Base-by-base conservation (phyloP, 2,797 vertebrate species). In the Gambelia wislizenii region DNA sequence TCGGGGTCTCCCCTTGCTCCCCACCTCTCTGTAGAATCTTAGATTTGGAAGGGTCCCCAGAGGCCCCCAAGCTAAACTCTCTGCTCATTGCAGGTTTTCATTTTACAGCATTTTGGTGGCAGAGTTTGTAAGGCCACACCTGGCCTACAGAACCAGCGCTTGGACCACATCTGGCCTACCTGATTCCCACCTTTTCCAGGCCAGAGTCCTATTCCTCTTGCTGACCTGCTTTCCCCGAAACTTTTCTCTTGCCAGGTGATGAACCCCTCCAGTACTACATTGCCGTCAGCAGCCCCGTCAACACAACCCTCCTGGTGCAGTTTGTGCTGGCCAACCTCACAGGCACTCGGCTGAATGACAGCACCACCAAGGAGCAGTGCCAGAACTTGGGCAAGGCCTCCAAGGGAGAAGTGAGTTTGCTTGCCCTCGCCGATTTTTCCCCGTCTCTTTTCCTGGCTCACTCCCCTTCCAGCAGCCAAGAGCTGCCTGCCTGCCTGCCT, bases 281-380 rank as follows among this genome's bases (percentile, higher is more conserved):
- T 0, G 98, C 98, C 0, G 98, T 98, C 75, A 72, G 88, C 22
- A 95, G 90, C 86, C 93, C 95, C 3, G 96, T 97, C 78, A 83
- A 93, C 67, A 97, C 97, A 0, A 97, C 97, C 18, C 87, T 95
- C 0, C 94, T 98, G 2, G 98, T 99, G 1, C 97, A 98, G 93
- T 95, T 96, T 3, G 96, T 98, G 76, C 94, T 99, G 95, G 98
- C 98, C 27, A 99, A 99, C 94, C 95, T 99, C 89, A 99, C 98
- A 0, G 98, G 98, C 33, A 96, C 80, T 3, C 92, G 91, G 20
- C 86, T 96, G 3, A 96, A 98, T 92, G 83, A 98, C 85, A 87
- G 54, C 78, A 27, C 1, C n/a, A 98, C 98, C 47, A 96, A 98
- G 94, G 97, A 97, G 0, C 94, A 99, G 94, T 99, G 98, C 90